Evolutionary conservation across 2,888 invertebrate species (phyloP).

Genomic region (Pterostichus madidus): DNA sequence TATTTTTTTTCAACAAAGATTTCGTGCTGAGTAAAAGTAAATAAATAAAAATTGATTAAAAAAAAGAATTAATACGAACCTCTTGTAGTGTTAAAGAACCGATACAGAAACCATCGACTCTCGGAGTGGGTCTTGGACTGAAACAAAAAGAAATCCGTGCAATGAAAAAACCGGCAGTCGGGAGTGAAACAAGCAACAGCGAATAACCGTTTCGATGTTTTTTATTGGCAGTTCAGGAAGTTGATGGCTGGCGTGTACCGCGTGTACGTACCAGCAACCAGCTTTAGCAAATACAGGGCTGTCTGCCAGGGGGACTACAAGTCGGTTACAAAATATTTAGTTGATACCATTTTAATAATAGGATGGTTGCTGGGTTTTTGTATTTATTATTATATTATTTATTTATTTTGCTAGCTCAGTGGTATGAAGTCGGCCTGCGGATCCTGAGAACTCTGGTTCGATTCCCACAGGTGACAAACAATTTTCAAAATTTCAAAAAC

Average conservation of each 20-base stretch:
- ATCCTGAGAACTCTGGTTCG: too few species aligned
- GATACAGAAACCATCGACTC: slow-evolving; percentile 32
- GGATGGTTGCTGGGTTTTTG: too few species aligned
- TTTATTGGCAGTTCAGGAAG: slow-evolving; percentile 56
- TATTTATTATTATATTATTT: too few species aligned
- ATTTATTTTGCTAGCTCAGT: too few species aligned
- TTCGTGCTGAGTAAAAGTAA: neutral
- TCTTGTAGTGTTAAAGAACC: slow-evolving; percentile 38
- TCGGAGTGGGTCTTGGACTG: slow-evolving; percentile 2
- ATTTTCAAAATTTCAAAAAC: too few species aligned
- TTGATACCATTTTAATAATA: too few species aligned
- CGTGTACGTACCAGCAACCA: too few species aligned
- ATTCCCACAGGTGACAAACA: too few species aligned
- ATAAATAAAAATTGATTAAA: neutral
- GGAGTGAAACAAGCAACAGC: slow-evolving; percentile 4
- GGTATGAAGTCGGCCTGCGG: too few species aligned
- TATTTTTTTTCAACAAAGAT: neutral
- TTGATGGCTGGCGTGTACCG: slow-evolving; percentile 6
- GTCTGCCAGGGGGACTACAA: too few species aligned
- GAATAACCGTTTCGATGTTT: slow-evolving; percentile 10
- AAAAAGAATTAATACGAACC: neutral
- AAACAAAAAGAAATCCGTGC: slow-evolving; percentile 7
- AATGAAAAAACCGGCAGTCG: slow-evolving; percentile 4
- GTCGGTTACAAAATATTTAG: too few species aligned
- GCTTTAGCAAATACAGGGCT: neutral